phyloP scores from a whole-genome alignment of 2,888 invertebrate genomes.

The Caenorhabditis auriculariae region DNA sequence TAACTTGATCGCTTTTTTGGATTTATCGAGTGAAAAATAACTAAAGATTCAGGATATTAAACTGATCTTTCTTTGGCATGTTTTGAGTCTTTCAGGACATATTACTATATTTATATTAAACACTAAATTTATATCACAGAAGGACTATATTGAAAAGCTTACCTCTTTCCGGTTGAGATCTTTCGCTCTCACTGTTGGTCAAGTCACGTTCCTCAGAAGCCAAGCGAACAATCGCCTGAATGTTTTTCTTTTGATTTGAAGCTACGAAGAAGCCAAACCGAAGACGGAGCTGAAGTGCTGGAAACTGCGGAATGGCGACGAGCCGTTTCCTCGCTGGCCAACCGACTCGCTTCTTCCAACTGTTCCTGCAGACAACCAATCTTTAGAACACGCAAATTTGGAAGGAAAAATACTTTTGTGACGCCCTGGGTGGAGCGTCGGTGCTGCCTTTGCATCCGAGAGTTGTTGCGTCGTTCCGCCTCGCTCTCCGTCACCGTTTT shows the following conservation, averaged over 20 bases:
- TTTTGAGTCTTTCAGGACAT: no score
- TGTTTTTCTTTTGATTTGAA: no score
- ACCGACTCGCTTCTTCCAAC: constrained; percentile 42
- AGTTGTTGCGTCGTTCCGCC: constrained; percentile 57
- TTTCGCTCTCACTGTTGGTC: neutral
- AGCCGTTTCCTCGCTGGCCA: constrained; percentile 31
- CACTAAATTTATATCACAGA: no score
- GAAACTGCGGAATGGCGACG: constrained; percentile 13
- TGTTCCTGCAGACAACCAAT: constrained; percentile 26
- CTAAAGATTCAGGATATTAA: no score
- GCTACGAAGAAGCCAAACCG: no score
- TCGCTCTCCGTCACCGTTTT: constrained; percentile 58
- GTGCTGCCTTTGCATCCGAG: constrained; percentile 55
- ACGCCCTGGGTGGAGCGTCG: constrained; percentile 59
- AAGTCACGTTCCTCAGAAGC: constrained; percentile 24
- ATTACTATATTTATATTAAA: no score
- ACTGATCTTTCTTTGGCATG: no score
- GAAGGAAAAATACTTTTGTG: constrained; percentile 27
- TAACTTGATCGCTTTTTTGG: no score
- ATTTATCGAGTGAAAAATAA: no score
- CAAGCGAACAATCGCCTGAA: constrained; percentile 13
- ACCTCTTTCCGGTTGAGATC: no score
- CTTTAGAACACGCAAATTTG: neutral
- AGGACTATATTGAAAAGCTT: no score
- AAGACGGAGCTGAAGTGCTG: neutral